Conservation (phyloP, 2,797 vertebrate species). For the Hoplostethus atlanticus region DNA sequence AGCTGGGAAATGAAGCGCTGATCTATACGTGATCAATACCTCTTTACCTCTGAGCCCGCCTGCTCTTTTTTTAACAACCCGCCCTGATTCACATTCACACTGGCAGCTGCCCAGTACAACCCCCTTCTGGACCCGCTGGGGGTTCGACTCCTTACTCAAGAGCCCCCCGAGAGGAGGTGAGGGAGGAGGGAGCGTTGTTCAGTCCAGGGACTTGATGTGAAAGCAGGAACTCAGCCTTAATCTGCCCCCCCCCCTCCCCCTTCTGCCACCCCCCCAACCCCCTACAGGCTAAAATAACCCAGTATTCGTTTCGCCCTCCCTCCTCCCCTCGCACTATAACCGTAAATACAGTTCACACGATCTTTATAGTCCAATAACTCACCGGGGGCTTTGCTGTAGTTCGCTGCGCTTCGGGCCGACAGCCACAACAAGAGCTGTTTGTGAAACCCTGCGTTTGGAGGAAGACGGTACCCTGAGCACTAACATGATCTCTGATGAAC, state of each 20-base stretch:
- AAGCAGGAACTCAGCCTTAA: conserved; percentile 17
- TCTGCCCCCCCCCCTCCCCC: conserved; percentile 21
- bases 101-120: no score
- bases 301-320: not conserved
- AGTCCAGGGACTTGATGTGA: not conserved
- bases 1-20: no score
- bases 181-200: no score
- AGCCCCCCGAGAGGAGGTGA: no score
- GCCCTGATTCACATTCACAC: no score
- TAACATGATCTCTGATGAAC: conserved; percentile 1
- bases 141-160: no score
- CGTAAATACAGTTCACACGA: conserved; percentile 3
- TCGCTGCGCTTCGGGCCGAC: conserved; percentile 8
- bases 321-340: conserved; percentile 1
- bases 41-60: no score
- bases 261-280: conserved; percentile 9
- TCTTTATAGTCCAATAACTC: conserved; percentile 23
- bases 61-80: no score
- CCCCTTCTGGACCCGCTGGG: no score
- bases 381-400: not conserved
- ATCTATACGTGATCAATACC: no score
- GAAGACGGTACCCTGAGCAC: conserved; percentile 1
- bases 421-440: conserved; percentile 14
- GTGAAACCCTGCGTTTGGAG: not conserved
- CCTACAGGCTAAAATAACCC: conserved; percentile 27